Evolutionary conservation across 2,888 invertebrate species (phyloP).

Genomic region (Conchocele bisecta): DNA sequence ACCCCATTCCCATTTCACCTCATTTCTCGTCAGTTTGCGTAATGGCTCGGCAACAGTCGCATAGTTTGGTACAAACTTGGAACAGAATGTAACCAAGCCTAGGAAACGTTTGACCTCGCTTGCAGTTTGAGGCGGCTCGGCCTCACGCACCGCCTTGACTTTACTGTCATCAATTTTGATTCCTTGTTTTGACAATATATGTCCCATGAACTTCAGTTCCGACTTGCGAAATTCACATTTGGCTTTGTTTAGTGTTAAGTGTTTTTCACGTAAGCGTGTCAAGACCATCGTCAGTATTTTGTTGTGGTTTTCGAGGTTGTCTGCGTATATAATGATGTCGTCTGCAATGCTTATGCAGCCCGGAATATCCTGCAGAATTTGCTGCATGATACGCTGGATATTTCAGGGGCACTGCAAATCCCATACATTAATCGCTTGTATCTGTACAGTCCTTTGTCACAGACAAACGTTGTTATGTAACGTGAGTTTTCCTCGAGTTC

Average conservation of each 20-base stretch:
- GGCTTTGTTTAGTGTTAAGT: slow-evolving; percentile 5
- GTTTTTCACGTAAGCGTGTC: slow-evolving; percentile 3
- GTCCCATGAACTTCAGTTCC: slow-evolving; percentile 5
- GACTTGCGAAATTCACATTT: slow-evolving; percentile 20
- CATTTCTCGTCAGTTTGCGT: slow-evolving; percentile 17
- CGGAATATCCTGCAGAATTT: slow-evolving; percentile 6
- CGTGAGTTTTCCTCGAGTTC: not conserved
- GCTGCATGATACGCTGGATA: slow-evolving; percentile 15
- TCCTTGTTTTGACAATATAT: slow-evolving; percentile 1
- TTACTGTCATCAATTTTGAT: slow-evolving; percentile 2
- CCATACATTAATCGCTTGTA: slow-evolving; percentile 14
- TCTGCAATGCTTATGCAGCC: slow-evolving; percentile 10
- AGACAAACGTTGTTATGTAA: slow-evolving; percentile 9
- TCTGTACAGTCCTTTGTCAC: slow-evolving; percentile 14
- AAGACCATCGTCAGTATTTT: not conserved
- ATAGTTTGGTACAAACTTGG: slow-evolving; percentile 12
- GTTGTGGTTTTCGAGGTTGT: slow-evolving; percentile 7
- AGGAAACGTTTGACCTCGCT: not conserved
- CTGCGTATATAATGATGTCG: slow-evolving; percentile 15
- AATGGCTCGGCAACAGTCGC: slow-evolving; percentile 14
- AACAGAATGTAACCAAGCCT: slow-evolving; percentile 8
- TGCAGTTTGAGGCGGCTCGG: not conserved
- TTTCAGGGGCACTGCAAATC: slow-evolving; percentile 35
- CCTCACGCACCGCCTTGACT: slow-evolving; percentile 8
- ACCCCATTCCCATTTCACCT: slow-evolving; percentile 3